Percentiles rank a stretch among this genome's conserved stretches.
These are phyloP conservation scores for Tyria jacobaeae DNA, from an alignment of 2,888 invertebrate genomes.

Conservation along the genomic window DNA sequence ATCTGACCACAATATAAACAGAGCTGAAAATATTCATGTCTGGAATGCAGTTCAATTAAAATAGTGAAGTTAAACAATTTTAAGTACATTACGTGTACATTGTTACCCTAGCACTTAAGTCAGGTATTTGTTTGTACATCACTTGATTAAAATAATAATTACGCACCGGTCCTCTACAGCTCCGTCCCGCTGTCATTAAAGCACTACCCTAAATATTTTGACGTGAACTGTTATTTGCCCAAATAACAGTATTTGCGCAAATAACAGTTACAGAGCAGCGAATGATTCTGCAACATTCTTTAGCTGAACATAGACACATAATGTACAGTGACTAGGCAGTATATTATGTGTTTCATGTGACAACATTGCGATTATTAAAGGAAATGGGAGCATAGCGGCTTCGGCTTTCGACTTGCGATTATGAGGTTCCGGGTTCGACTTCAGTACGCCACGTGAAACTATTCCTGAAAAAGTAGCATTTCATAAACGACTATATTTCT, in stretches of 20 bases:
- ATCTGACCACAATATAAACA: background rate
- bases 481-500: too few relatives aligned
- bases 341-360: too few relatives aligned
- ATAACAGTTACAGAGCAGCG: too few relatives aligned
- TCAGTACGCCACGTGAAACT: too few relatives aligned
- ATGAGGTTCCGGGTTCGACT: too few relatives aligned
- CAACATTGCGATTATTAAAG: too few relatives aligned
- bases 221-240: slow-evolving; percentile 40
- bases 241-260: too few relatives aligned
- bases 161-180: slow-evolving; percentile 42
- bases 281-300: slow-evolving; percentile 43
- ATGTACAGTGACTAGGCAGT: background rate
- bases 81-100: slow-evolving; percentile 27
- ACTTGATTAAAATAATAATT: slow-evolving; percentile 65
- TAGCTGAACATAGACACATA: slow-evolving; percentile 12
- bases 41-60: slow-evolving; percentile 18
- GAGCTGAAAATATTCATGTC: background rate
- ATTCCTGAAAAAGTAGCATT: too few relatives aligned
- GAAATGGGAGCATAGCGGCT: too few relatives aligned
- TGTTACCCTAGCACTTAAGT: slow-evolving; percentile 35
- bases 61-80: slow-evolving; percentile 36
- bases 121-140: slow-evolving; percentile 42
- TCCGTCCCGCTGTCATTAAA: slow-evolving; percentile 48
- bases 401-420: too few relatives aligned
- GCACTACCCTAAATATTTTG: slow-evolving; percentile 62